phyloP scores from a whole-genome alignment of 2,888 invertebrate genomes.

The Nematopogon swammerdamellus region DNA sequence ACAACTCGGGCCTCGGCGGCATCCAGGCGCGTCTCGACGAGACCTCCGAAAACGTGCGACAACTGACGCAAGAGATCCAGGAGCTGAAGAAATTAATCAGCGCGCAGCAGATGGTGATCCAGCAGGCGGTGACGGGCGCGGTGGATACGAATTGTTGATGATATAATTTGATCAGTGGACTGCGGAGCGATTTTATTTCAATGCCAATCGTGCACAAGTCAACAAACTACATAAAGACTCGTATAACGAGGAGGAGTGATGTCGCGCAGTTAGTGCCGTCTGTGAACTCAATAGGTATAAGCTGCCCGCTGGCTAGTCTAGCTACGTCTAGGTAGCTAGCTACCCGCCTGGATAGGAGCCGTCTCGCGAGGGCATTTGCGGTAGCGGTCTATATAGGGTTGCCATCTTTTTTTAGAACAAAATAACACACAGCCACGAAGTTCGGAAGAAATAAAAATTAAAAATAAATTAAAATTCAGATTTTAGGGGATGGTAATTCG shows the following conservation, averaged over 20 bases:
- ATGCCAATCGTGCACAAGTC: slow-evolving; percentile 46
- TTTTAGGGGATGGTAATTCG: too few species aligned
- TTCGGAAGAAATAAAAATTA: too few species aligned
- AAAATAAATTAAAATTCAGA: too few species aligned
- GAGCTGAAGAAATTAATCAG: slow-evolving; percentile 61
- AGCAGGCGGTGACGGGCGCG: slow-evolving; percentile 43
- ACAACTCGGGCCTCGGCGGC: slow-evolving; percentile 54
- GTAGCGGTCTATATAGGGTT: too few species aligned
- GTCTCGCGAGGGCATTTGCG: too few species aligned
- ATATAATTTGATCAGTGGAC: slow-evolving; percentile 29
- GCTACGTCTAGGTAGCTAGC: too few species aligned
- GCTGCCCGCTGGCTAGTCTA: neutral
- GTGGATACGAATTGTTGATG: slow-evolving; percentile 38
- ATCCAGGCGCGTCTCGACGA: slow-evolving; percentile 65
- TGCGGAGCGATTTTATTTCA: slow-evolving; percentile 39
- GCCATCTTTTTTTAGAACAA: too few species aligned
- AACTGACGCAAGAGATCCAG: slow-evolving; percentile 64
- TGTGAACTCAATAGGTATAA: neutral
- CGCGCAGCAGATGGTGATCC: slow-evolving; percentile 49
- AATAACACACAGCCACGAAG: too few species aligned
- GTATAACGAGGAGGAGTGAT: slow-evolving; percentile 16
- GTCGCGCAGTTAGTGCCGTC: neutral
- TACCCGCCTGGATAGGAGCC: too few species aligned
- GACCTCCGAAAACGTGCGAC: slow-evolving; percentile 64
- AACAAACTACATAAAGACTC: slow-evolving; percentile 39